Evolutionary conservation across 2,113 vertebrate species (phyloP), one percentile per base, ranked within the genome.

Genomic region (Phalacrocorax brasilianus): DNA sequence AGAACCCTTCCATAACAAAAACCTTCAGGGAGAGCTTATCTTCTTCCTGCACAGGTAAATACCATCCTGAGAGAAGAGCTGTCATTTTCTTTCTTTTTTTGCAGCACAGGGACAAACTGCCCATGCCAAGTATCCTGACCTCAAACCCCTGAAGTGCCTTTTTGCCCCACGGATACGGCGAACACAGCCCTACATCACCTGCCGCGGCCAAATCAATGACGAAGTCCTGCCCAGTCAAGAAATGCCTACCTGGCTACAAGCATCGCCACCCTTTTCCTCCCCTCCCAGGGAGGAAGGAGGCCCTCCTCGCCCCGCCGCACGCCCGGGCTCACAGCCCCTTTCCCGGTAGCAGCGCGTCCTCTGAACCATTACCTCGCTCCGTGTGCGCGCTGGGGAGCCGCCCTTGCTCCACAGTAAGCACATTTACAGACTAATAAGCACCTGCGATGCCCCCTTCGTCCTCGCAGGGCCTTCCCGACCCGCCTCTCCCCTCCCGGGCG

Each of bases 131-230:
- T 3, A 49, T 11, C 75, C 78, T 8, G 44, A 68, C 79, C 88
- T 30, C 82, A 59, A 15, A 50, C 80, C 40, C 55, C 8, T 4
- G 26, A 24, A 17, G 21, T 6, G 63, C 71, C 71, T 73, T 58
- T 45, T 21, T 9, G 1, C 40, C 4, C 2, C 52, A 18, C 4
- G 3, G 35, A 26, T 38, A n/a, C 3, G 1, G 14, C 8, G 2
- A 28, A 23, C 5, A 7, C 33, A 23, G 44, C 67, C 62, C 32
- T 20, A 16, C 44, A 55, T 30, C 81, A 23, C 61, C 77, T 11
- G 44, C 86, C 9, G 14, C 0, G 52, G 38, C 27, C 78, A 33
- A 35, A 38, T 1, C 88, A 6, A 11, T 2, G 76, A 4, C 20
- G 4, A 19, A 32, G 35, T 6, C 55, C 61, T 23, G 20, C 14